Evolutionary conservation across 1,140 invertebrate genomes (phyloP).

Genomic region (Palaemon carinicauda): DNA sequence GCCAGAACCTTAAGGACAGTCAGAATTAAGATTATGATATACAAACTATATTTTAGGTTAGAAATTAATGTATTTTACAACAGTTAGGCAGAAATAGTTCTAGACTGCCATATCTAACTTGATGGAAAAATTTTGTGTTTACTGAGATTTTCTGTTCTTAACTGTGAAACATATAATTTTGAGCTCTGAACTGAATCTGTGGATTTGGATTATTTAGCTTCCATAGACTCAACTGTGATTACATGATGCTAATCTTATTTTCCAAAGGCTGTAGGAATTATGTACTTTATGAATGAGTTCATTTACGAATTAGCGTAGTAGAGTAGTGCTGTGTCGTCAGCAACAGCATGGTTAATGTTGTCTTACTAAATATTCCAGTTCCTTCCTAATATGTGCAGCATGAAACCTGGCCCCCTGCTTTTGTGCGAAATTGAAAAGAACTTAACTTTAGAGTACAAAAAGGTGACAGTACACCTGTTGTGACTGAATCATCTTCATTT

Average conservation of each 20-base stretch:
- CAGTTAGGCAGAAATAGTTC: too few species aligned
- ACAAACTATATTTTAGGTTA: too few species aligned
- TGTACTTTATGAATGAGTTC: constrained; percentile 25
- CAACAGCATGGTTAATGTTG: constrained; percentile 53
- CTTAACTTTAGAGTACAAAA: neutral
- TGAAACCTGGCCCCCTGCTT: constrained; percentile 47
- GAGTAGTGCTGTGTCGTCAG: constrained; percentile 52
- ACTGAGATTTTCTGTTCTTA: too few species aligned
- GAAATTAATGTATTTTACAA: too few species aligned
- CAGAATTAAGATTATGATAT: too few species aligned
- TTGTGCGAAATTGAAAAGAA: neutral
- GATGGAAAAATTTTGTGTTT: too few species aligned
- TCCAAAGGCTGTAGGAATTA: constrained; percentile 28
- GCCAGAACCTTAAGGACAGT: too few species aligned
- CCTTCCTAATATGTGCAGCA: constrained; percentile 53
- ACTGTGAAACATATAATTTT: too few species aligned
- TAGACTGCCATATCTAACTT: too few species aligned
- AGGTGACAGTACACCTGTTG: neutral
- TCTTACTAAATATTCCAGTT: constrained; percentile 43
- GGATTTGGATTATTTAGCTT: neutral
- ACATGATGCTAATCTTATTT: neutral
- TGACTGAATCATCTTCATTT: too few species aligned
- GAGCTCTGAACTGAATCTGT: too few species aligned
- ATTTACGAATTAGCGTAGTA: constrained; percentile 31
- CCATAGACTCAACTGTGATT: constrained; percentile 35